These are phyloP conservation scores for Notarius quadriscutis DNA, from an alignment of 2,113 vertebrate species.

Conservation along the genomic window DNA sequence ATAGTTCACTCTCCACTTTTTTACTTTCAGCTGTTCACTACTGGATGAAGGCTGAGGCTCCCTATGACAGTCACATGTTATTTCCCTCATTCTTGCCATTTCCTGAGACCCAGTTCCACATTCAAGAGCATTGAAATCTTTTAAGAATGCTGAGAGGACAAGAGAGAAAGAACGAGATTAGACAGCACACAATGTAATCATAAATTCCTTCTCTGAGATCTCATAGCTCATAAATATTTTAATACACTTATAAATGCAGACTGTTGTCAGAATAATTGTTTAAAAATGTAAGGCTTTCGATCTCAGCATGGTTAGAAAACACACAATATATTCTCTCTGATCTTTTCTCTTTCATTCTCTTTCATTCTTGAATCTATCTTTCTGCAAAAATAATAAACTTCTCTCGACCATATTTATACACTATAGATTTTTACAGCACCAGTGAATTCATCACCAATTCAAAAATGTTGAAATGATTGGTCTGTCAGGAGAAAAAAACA, in stretches of 20 bases:
- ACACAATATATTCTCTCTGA: neutral
- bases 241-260: neutral
- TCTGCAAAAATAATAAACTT: neutral
- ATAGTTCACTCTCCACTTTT: constrained; percentile 80
- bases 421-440: neutral
- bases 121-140: constrained; percentile 90
- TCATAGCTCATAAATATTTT: constrained; percentile 3
- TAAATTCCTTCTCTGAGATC: neutral
- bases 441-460: neutral
- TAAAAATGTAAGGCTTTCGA: neutral
- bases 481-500: neutral
- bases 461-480: neutral
- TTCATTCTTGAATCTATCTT: neutral
- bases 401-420: neutral
- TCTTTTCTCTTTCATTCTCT: neutral
- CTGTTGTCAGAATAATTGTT: neutral
- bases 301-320: neutral
- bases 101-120: constrained; percentile 65
- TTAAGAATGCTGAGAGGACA: constrained; percentile 79
- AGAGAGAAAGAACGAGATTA: neutral
- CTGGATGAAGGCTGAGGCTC: constrained; percentile 80
- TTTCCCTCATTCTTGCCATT: neutral
- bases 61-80: constrained; percentile 69
- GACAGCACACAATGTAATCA: neutral
- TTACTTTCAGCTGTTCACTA: constrained; percentile 71